Evolutionary conservation across 1,140 invertebrate genomes (phyloP), one percentile per base, ranked within the genome.

Genomic region (Ditylenchus dipsaci): DNA sequence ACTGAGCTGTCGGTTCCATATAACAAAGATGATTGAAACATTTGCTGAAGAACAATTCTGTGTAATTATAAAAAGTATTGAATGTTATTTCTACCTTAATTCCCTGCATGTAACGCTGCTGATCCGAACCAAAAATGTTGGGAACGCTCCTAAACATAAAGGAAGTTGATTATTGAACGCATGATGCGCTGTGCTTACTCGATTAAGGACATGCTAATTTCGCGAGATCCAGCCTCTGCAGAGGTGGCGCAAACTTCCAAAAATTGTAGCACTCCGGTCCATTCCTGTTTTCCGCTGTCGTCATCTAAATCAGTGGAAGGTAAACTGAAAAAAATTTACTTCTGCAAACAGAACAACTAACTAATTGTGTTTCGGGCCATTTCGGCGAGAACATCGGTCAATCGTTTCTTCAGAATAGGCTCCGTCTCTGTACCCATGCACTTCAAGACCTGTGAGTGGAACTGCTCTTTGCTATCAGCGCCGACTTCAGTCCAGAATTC

Each of bases 191-290:
- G 62, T 74, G 87, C 88, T 86, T 86, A 91, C 88, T 91, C 90
- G 79, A 98, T 95, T 85, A 99, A 92, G 74, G 91, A 88, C 49
- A 98, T 88, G 15, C 93, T 92, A 78, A 90, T 90, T 84, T 97
- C 94, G 85, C 92, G 92, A n/a, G 95, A 86, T 58, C 89, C 87
- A 29, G 90, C 85, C 78, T 90, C 88, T 38, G 89, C 86, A 70
- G 90, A 90, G 85, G 89, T 92, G 17, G 91, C 92, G 86, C 92
- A 93, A 81, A 93, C 90, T 85, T 96, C 97, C 78, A 99, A 87
- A 84, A 96, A 97, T 82, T 93, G 90, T 29, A 98, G 86, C 82
- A 97, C 91, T 83, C 97, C 94, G 27, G 91, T 92, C 95, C 95
- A 99, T 69, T 89, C 89, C 84, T 96, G 96, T 79, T 92, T 93